These are phyloP conservation scores for Heteropelma amictum DNA, from an alignment of 2,888 invertebrate species.

Conservation along the genomic window DNA sequence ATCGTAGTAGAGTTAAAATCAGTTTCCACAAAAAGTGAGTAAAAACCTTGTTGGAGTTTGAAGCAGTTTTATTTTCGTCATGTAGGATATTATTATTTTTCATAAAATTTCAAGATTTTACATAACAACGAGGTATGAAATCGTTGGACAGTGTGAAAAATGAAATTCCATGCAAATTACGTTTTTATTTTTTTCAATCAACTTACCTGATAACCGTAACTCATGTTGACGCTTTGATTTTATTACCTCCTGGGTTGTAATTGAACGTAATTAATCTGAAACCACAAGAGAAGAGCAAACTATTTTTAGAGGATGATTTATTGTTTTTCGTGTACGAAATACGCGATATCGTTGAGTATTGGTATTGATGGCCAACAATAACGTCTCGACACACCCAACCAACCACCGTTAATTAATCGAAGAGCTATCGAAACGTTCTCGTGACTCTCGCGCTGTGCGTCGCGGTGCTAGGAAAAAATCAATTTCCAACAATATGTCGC, in stretches of 20 bases:
- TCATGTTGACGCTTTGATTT: constrained; percentile 65
- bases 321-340: background rate
- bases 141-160: background rate
- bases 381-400: background rate
- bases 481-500: background rate
- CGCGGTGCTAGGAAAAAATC: background rate
- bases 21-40: too few species aligned
- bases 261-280: constrained; percentile 26
- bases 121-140: background rate
- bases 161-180: background rate
- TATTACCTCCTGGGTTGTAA: background rate
- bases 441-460: background rate
- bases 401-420: too few species aligned
- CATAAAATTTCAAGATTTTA: too few species aligned
- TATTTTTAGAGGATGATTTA: constrained; percentile 13
- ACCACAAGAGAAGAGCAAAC: background rate
- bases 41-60: too few species aligned
- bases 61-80: too few species aligned
- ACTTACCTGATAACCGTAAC: constrained; percentile 74
- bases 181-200: background rate
- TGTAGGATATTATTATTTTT: too few species aligned
- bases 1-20: too few species aligned
- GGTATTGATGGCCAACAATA: background rate
- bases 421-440: background rate
- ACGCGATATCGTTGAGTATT: background rate